Percentiles rank a stretch among this genome's conserved stretches.
phyloP scores from a whole-genome alignment of 2,113 vertebrate genomes.

The Trematomus loennbergii region DNA sequence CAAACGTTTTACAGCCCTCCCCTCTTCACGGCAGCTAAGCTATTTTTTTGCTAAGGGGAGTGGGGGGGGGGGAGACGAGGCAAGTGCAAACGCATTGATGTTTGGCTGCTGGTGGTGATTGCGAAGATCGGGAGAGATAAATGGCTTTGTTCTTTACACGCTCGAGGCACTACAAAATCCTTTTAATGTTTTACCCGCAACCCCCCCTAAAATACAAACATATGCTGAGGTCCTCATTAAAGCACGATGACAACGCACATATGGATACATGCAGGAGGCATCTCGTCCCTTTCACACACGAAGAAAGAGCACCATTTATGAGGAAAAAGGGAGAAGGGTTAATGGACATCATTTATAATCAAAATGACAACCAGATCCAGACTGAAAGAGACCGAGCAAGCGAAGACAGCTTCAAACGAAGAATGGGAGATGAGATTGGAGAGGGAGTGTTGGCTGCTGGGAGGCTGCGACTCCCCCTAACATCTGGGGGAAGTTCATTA shows the following conservation, averaged over 20 bases:
- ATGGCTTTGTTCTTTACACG: constrained; percentile 68
- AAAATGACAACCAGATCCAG: constrained; percentile 57
- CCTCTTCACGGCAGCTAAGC: constrained; percentile 58
- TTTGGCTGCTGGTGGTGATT: constrained; percentile 61
- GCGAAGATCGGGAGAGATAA: constrained; percentile 65
- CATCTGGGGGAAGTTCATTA: constrained; percentile 78
- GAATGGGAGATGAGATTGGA: constrained; percentile 64
- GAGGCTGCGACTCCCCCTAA: constrained; percentile 59
- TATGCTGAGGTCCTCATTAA: constrained; percentile 9
- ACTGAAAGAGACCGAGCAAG: constrained; percentile 21
- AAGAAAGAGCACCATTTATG: background rate
- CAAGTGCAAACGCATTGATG: constrained; percentile 46
- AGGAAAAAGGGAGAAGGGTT: constrained; percentile 29
- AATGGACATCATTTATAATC: constrained; percentile 64
- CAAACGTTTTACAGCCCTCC: constrained; percentile 63
- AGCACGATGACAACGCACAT: constrained; percentile 11
- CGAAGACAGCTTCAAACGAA: constrained; percentile 41
- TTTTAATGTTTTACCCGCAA: constrained; percentile 55
- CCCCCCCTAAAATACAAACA: constrained; percentile 33
- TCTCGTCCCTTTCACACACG: background rate
- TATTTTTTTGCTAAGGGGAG: constrained; percentile 73
- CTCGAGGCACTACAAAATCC: constrained; percentile 34
- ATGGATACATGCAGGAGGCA: background rate
- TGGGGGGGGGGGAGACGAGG: constrained; percentile 34
- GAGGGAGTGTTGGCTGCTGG: constrained; percentile 65